A percentile compares a stretch with the other conserved stretches of the same genome.
Conservation (phyloP, 2,797 vertebrate genomes). For the Danio aesculapii region DNA sequence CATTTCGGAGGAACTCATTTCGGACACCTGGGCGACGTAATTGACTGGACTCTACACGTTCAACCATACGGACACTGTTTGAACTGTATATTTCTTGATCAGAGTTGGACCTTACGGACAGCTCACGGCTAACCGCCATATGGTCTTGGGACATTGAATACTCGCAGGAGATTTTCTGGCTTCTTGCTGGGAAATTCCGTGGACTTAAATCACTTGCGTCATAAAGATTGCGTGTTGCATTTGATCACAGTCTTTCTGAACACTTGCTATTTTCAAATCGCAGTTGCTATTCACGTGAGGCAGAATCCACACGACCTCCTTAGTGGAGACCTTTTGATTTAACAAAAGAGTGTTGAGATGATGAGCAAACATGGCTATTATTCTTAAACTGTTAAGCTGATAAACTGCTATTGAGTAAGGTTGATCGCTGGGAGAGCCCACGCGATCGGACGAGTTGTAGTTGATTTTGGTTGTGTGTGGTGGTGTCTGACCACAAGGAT, state of each 20-base stretch:
- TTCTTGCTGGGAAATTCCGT: not conserved
- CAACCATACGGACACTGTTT: slow-evolving; percentile 21
- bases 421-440: slow-evolving; percentile 41
- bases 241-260: slow-evolving; percentile 33
- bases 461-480: slow-evolving; percentile 54
- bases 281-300: slow-evolving; percentile 21
- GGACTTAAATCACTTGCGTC: slow-evolving; percentile 23
- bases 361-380: slow-evolving; percentile 40
- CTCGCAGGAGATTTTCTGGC: slow-evolving; percentile 1
- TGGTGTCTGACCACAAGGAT: slow-evolving; percentile 35
- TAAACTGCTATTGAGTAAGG: slow-evolving; percentile 32
- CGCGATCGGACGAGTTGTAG: slow-evolving; percentile 30
- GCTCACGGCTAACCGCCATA: slow-evolving; percentile 11
- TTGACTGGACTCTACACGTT: slow-evolving; percentile 34
- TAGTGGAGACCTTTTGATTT: slow-evolving; percentile 21
- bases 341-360: slow-evolving; percentile 20
- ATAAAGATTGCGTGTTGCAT: slow-evolving; percentile 33
- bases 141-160: slow-evolving; percentile 27
- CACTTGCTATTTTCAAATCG: slow-evolving; percentile 16
- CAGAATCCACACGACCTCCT: slow-evolving; percentile 7
- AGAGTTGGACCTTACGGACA: slow-evolving; percentile 39
- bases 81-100: slow-evolving; percentile 33
- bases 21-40: slow-evolving; percentile 17
- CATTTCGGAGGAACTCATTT: slow-evolving; percentile 22
- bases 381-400: slow-evolving; percentile 40